Evolutionary conservation across 1,140 invertebrate species (phyloP), one percentile per base, ranked within the genome.

Genomic region (Bombus waltoni): DNA sequence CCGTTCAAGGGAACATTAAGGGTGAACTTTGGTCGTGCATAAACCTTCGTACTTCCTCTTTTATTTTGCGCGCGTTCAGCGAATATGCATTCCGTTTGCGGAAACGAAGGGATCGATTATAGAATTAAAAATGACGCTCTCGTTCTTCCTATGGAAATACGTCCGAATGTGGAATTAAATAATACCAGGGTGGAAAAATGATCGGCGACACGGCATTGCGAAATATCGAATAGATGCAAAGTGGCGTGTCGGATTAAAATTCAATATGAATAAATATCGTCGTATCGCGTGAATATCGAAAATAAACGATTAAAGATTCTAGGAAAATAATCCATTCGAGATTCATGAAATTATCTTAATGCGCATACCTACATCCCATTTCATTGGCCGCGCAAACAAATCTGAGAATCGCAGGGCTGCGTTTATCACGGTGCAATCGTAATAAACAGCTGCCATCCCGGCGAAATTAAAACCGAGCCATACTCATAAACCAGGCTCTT

Each of bases 401-500:
- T 83, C 73, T 42, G 15, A 35, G 75, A 68, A 53, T 53, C 40
- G 38, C 66, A n/a, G 47, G 10, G 5, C 68, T 53, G 62, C 32
- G 32, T 62, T 62, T 44, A 53, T n/a, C 73, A 53, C 10, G 44
- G 53, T 62, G 47, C 66, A 71, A 62, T 72, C 57, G 76, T 72
- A 80, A 85, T 85, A 85, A 85, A 72, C 83, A 79, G 76, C 44
- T 32, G 66, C 68, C 47, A 40, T 85, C 47, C 66, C 38, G 32
- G 76, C 83, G 76, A 79, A 78, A 85, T 85, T 80, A 85, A 85
- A 85, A 72, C 38, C 76, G 40, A 72, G 53, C 66, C 15, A 10
- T 32, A 15, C 74, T 62, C 76, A 70, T 80, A 79, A 85, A 85
- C 22, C 47, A 71, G 40, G 38, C n/a, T 32, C 32, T 84, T 85